Evolutionary conservation across 2,797 vertebrate genomes (phyloP), one percentile per base, ranked within the genome.

Genomic region (Phataginus tricuspis): DNA sequence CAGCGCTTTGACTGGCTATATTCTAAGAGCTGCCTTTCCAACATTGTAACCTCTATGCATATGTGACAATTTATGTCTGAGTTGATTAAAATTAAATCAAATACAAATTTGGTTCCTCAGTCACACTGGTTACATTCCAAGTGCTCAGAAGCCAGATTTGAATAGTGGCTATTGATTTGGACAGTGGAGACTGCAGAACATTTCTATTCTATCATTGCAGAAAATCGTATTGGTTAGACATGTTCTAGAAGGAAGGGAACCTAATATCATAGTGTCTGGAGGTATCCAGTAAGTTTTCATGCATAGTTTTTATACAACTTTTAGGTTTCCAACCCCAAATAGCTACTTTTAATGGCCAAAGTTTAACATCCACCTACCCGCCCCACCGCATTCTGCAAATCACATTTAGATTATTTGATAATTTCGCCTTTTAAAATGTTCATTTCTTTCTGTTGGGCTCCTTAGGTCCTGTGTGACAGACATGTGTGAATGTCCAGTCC

Each of bases 401-500:
- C 55, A 49, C 13, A 10, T 63, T 78, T 57, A 42, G 3, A 4
- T 2, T 7, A 12, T 57, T n/a, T n/a, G 39, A 42, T 89, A 42
- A 51, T 57, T 34, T 90, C 39, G 61, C 27, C n/a, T 63, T 55
- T 95, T 93, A 59, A 72, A 68, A 80, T 90, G 34, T 90, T 97
- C 23, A 68, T 34, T 59, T 96, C 7, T 96, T 88, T 4, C 71
- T 94, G 1, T 71, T 97, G 86, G 95, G 74, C 97, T 94, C 86
- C 91, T 25, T 96, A 99, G 99, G 98, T 99, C 99, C 15, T 99
- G 99, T 77, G 99, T 99, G 96, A 99, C 99, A 29, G 99, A 99
- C 97, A 99, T 99, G 99, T 99, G 99, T 1, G 99, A 99, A 97
- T 99, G 99, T 95, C 99, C 99, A 0, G 98, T 99, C 90, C 99